phyloP scores from a whole-genome alignment of 92 coral and sea anemone genomes.

The Diadumene lineata region DNA sequence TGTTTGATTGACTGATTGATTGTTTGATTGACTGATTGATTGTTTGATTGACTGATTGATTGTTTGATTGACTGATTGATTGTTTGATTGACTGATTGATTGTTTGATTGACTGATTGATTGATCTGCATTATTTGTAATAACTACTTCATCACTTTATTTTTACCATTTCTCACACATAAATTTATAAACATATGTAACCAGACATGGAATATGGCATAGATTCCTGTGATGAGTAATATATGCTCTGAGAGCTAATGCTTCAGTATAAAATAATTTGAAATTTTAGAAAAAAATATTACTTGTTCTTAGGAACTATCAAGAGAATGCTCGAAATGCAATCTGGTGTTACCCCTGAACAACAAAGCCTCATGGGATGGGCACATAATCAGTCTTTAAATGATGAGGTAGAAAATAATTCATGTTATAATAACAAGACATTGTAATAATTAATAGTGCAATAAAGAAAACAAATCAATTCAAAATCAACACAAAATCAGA shows the following conservation, averaged over 20 bases:
- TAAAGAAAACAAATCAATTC: no score
- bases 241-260: no score
- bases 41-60: background rate
- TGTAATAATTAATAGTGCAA: no score
- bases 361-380: conserved; percentile 92
- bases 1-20: background rate
- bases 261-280: no score
- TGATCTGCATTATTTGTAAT: background rate
- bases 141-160: no score
- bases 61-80: background rate
- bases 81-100: background rate
- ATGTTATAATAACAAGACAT: no score
- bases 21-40: no score
- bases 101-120: background rate
- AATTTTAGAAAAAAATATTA: background rate
- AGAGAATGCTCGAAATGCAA: conserved; percentile 81
- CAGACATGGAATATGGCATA: no score
- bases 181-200: no score
- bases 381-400: conserved; percentile 60
- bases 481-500: no score
- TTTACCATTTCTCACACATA: no score
- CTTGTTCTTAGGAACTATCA: conserved; percentile 64
- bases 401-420: conserved; percentile 45
- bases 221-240: no score
- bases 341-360: conserved; percentile 68